Evolutionary conservation across 2,113 vertebrate species (phyloP), one percentile per base, ranked within the genome.

Genomic region (Apteryx mantelli): DNA sequence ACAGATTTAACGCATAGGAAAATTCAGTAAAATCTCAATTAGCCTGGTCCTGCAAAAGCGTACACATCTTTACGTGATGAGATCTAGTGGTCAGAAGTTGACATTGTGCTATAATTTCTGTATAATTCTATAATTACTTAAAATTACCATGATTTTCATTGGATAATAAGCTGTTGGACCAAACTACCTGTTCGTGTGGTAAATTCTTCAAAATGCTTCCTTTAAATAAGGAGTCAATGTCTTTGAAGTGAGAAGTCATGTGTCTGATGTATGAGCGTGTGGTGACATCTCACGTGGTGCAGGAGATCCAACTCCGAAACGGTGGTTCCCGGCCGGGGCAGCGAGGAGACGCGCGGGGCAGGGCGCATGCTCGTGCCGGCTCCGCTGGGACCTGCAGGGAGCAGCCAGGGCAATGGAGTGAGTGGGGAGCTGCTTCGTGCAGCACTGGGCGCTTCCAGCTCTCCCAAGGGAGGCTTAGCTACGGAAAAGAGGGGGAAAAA

Each of bases 401-500:
- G 70, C 69, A 77, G 58, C 24, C 56, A 32, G 14, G 34, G 36
- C 1, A 2, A 28, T 30, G n/a, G 38, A 73, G 32, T 69, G 17
- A 58, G 77, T 1, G 0, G 40, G 24, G 32, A 30, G 20, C 18
- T 38, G 8, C 55, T 83, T 22, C 0, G 0, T 21, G 40, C 52
- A 60, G 36, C 53, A 17, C 42, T 74, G 24, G 40, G 50, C 4
- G 0, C 34, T 48, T 56, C 26, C 34, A 64, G 58, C 21, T 78
- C 63, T 30, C 55, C 63, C 42, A 16, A 15, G 16, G 34, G 55
- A 69, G 42, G 38, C 58, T 38, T 61, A 8, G 7, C 76, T 52
- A 30, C 14, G 25, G 30, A 58, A 53, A 42, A 61, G 36, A 21
- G 4, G 24, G 9, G 42, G 5, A 0, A 1, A 11, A 28, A 78